Conservation (phyloP, 1,140 invertebrate genomes). For the Pollicipes pollicipes region DNA sequence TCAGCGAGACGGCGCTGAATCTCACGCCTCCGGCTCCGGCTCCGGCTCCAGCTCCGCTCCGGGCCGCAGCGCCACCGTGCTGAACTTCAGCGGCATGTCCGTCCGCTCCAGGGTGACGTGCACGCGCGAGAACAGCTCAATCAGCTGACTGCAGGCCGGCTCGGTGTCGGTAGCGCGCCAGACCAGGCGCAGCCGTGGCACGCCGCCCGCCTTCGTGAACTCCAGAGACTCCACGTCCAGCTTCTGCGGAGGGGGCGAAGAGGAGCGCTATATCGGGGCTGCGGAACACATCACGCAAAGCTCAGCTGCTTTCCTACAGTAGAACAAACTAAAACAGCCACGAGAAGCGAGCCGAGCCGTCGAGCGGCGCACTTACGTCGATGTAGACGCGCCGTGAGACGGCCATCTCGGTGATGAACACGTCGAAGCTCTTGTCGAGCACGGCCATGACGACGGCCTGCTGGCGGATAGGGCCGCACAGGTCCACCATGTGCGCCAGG, state of each 20-base stretch:
- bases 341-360: too few species aligned
- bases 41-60: neutral
- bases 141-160: neutral
- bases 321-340: too few species aligned
- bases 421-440: slow-evolving; percentile 58
- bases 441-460: slow-evolving; percentile 61
- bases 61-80: neutral
- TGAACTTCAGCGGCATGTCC: neutral
- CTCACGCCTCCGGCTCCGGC: too few species aligned
- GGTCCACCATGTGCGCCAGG: slow-evolving; percentile 53
- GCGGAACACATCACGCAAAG: too few species aligned
- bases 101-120: neutral
- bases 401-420: slow-evolving; percentile 56
- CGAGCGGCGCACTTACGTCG: too few species aligned
- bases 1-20: too few species aligned
- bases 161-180: neutral
- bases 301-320: too few species aligned
- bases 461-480: slow-evolving; percentile 41
- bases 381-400: slow-evolving; percentile 45
- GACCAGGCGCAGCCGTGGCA: neutral
- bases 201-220: neutral
- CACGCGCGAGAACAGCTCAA: neutral
- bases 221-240: neutral
- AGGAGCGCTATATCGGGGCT: too few species aligned
- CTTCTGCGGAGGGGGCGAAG: neutral